Evolutionary conservation across 2,888 invertebrate genomes (phyloP).

Genomic region (Gari tellinella): DNA sequence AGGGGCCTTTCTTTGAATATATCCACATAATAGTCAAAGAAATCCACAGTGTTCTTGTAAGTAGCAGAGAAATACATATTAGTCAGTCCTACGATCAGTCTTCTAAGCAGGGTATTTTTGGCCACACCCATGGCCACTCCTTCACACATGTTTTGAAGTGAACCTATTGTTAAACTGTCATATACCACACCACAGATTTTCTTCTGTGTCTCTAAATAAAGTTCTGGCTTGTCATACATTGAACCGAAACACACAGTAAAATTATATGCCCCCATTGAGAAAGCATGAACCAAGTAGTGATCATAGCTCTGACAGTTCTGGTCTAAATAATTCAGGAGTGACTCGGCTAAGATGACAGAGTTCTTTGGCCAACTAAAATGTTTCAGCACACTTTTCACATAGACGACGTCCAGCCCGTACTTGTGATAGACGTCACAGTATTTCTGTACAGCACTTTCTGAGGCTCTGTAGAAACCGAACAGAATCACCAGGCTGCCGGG

Average conservation of each 20-base stretch:
- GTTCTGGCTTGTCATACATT: constrained; percentile 43
- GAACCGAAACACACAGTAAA: constrained; percentile 64
- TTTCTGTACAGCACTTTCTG: constrained; percentile 53
- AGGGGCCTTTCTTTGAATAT: constrained; percentile 61
- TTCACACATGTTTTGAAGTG: constrained; percentile 65
- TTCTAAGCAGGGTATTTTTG: constrained; percentile 48
- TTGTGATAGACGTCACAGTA: constrained; percentile 70
- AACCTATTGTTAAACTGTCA: constrained; percentile 77
- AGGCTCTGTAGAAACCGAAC: constrained; percentile 72
- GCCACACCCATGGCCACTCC: constrained; percentile 65
- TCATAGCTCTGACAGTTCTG: constrained; percentile 37
- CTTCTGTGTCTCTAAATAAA: constrained; percentile 34
- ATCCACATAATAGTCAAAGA: constrained; percentile 65
- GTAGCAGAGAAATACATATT: constrained; percentile 67
- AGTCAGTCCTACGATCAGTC: constrained; percentile 43
- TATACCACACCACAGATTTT: constrained; percentile 66
- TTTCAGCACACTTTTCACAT: constrained; percentile 60
- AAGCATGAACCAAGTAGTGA: constrained; percentile 67
- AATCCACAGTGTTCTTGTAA: constrained; percentile 65
- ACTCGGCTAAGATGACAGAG: constrained; percentile 57
- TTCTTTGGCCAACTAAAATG: constrained; percentile 76
- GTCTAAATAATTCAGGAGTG: constrained; percentile 52
- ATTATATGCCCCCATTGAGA: constrained; percentile 76
- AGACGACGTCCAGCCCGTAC: constrained; percentile 68
- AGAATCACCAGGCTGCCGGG: constrained; percentile 64